Conservation (phyloP, 2,888 invertebrate species). For the Troglohyphantes excavatus region DNA sequence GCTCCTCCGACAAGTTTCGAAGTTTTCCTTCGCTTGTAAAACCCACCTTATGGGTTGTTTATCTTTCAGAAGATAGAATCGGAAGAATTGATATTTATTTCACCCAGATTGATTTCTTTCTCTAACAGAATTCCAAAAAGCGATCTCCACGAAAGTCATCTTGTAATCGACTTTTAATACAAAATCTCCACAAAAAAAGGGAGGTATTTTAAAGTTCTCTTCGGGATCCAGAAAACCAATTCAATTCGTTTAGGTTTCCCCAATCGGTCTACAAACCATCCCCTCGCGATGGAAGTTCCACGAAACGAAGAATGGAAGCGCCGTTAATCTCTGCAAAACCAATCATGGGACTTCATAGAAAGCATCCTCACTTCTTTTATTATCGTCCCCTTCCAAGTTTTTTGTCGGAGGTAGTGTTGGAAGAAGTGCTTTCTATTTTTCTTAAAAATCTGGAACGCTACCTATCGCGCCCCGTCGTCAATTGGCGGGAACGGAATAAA, state of each 20-base stretch:
- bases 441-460: constrained; percentile 20
- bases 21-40: no score
- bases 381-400: constrained; percentile 22
- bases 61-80: background rate
- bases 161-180: constrained; percentile 4
- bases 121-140: background rate
- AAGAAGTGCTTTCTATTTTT: constrained; percentile 17
- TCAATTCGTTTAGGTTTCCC: constrained; percentile 51
- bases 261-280: constrained; percentile 51
- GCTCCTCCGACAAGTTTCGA: no score
- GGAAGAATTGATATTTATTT: background rate
- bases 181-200: constrained; percentile 1
- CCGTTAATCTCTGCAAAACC: constrained; percentile 70
- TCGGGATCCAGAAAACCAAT: constrained; percentile 33
- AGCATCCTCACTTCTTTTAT: constrained; percentile 40
- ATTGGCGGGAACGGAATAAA: constrained; percentile 16
- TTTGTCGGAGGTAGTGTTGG: background rate
- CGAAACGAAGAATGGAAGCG: constrained; percentile 41
- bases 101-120: background rate
- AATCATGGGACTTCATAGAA: constrained; percentile 51
- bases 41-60: no score
- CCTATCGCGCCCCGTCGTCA: constrained; percentile 16
- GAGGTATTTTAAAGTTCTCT: constrained; percentile 45
- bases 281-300: constrained; percentile 23
- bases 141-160: background rate